phyloP scores from a whole-genome alignment of 2,797 vertebrate species.

The Trematomus bernacchii region DNA sequence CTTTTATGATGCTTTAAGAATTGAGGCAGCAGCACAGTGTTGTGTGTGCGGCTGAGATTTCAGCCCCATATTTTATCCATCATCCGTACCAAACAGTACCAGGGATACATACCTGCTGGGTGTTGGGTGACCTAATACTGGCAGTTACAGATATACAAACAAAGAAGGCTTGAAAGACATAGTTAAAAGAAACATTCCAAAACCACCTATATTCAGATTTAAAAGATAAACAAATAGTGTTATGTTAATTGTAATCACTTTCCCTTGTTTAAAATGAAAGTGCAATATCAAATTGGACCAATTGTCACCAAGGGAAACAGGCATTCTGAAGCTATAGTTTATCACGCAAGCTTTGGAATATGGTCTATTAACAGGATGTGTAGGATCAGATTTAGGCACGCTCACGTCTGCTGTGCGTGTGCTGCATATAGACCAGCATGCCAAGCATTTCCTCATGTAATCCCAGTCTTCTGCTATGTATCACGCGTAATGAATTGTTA shows the following conservation, averaged over 20 bases:
- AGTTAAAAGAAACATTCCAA: not conserved
- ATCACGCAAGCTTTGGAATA: conserved; percentile 8
- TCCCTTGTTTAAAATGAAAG: too few species aligned
- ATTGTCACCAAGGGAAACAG: not conserved
- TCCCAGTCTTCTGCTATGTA: conserved; percentile 28
- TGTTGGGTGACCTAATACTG: conserved; percentile 32
- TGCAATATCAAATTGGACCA: not conserved
- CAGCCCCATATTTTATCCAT: not conserved
- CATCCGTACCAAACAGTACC: conserved; percentile 13
- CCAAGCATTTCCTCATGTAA: conserved; percentile 48
- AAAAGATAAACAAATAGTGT: too few species aligned
- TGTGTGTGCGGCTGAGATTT: conserved; percentile 7
- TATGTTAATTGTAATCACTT: too few species aligned
- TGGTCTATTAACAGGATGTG: conserved; percentile 34
- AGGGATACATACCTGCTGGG: conserved; percentile 29
- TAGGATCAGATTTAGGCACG: conserved; percentile 44
- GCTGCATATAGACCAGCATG: conserved; percentile 56
- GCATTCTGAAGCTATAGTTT: conserved; percentile 3
- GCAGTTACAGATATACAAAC: conserved; percentile 1
- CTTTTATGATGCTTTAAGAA: conserved; percentile 6
- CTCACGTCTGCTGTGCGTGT: conserved; percentile 22
- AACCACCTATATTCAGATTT: not conserved
- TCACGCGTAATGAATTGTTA: conserved; percentile 31
- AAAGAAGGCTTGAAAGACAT: conserved; percentile 3
- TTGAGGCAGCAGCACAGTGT: conserved; percentile 4